These are phyloP conservation scores for Acrobeloides nanus DNA, from an alignment of 2,888 invertebrate species.

Conservation along the genomic window DNA sequence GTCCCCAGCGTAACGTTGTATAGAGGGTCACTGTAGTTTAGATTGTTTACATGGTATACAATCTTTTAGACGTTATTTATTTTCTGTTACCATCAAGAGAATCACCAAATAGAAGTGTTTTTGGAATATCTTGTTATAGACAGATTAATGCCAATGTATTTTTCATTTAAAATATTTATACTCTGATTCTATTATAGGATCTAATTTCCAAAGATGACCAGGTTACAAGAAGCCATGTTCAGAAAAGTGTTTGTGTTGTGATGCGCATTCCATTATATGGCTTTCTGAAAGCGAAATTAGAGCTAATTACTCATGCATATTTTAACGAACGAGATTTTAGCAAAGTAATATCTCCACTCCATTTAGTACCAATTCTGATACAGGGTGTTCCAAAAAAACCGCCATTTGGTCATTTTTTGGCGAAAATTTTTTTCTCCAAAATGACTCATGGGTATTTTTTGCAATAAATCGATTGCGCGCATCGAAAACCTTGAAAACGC, in stretches of 20 bases:
- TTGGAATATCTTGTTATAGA: conserved; percentile 91
- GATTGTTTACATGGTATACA: no score
- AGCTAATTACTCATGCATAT: conserved; percentile 90
- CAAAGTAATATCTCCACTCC: conserved; percentile 42
- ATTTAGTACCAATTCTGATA: no score
- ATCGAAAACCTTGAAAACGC: no score
- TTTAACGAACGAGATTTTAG: conserved; percentile 70
- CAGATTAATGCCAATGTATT: conserved; percentile 82
- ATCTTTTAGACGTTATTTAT: conserved; percentile 73
- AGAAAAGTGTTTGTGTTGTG: conserved; percentile 92
- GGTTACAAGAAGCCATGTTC: conserved; percentile 91
- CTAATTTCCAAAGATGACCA: conserved; percentile 83
- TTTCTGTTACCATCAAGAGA: conserved; percentile 84
- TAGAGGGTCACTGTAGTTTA: no score
- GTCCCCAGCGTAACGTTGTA: no score
- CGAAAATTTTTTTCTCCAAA: no score
- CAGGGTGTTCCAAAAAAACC: no score
- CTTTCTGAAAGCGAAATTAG: conserved; percentile 80
- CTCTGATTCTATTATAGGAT: conserved; percentile 66
- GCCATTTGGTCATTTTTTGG: no score
- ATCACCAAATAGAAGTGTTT: conserved; percentile 76
- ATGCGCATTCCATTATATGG: conserved; percentile 76
- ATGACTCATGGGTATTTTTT: no score
- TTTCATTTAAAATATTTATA: conserved; percentile 12
- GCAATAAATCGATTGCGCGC: no score